Conservation (phyloP, 2,888 invertebrate species). For the Cosmia trapezina region DNA sequence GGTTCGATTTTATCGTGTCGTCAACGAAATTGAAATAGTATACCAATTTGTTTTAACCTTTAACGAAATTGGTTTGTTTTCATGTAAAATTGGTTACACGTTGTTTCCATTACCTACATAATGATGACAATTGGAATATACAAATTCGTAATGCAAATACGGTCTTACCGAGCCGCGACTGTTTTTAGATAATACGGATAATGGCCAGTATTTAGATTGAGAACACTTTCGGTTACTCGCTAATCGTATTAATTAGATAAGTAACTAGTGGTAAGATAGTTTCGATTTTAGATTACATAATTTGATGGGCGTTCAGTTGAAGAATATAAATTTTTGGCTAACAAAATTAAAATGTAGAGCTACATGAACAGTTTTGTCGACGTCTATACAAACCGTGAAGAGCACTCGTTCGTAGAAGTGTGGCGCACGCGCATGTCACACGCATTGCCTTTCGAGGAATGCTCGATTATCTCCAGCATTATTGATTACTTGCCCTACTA, state of each 20-base stretch:
- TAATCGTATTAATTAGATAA: not conserved
- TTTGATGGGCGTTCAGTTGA: not conserved
- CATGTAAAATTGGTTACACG: constrained; percentile 7
- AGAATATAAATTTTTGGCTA: not conserved
- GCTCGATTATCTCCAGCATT: constrained; percentile 78
- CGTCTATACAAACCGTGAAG: constrained; percentile 73
- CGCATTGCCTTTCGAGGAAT: constrained; percentile 81
- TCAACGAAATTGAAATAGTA: constrained; percentile 33
- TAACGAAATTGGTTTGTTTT: constrained; percentile 20
- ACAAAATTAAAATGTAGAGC: not conserved
- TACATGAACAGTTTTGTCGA: constrained; percentile 48
- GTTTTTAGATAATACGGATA: not conserved
- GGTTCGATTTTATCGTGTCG: constrained; percentile 17
- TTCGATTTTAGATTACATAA: not conserved
- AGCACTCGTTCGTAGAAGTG: constrained; percentile 77
- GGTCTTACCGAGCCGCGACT: not conserved
- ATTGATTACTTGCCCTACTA: constrained; percentile 73
- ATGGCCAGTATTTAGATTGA: not conserved
- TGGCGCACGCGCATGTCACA: constrained; percentile 84
- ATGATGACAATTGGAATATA: no score
- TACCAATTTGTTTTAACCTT: constrained; percentile 39
- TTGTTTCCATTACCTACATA: not conserved
- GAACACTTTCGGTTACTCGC: not conserved
- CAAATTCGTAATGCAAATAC: not conserved
- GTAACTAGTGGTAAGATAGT: no score